phyloP scores from a whole-genome alignment of 2,888 invertebrate species.

The Chaetogeoica ovagalla region DNA sequence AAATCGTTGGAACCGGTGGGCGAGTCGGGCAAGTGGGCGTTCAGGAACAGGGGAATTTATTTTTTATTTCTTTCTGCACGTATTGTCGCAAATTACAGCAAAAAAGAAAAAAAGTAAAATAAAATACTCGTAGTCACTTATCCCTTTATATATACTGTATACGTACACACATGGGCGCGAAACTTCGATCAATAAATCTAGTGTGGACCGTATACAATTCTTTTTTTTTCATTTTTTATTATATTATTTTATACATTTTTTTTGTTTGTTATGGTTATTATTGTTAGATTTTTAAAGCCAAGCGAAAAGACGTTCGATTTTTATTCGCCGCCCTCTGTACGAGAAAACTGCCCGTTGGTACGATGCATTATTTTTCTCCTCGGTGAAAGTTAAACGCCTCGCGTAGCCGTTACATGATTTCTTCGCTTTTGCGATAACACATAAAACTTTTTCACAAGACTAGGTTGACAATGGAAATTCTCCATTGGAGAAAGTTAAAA shows the following conservation, averaged over 20 bases:
- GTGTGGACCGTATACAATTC: slow-evolving; percentile 22
- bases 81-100: slow-evolving; percentile 42
- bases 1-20: not conserved
- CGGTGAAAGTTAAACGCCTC: slow-evolving; percentile 32
- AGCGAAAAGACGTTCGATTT: slow-evolving; percentile 36
- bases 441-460: slow-evolving; percentile 46
- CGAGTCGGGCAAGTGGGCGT: not conserved
- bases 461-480: slow-evolving; percentile 42
- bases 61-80: slow-evolving; percentile 33
- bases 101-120: not conserved
- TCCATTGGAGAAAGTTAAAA: slow-evolving; percentile 39
- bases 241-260: slow-evolving; percentile 11
- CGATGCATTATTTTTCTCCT: slow-evolving; percentile 18
- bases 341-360: slow-evolving; percentile 4
- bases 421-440: slow-evolving; percentile 20
- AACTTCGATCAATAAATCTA: slow-evolving; percentile 37
- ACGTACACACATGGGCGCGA: not conserved
- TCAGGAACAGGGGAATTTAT: slow-evolving; percentile 15
- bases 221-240: slow-evolving; percentile 34
- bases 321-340: slow-evolving; percentile 20
- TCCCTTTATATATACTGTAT: slow-evolving; percentile 1
- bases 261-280: not conserved
- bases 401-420: slow-evolving; percentile 39
- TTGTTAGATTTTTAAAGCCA: slow-evolving; percentile 42
- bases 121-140: slow-evolving; percentile 35